phyloP scores from a whole-genome alignment of 2,113 vertebrate genomes.

The Eidolon helvum region DNA sequence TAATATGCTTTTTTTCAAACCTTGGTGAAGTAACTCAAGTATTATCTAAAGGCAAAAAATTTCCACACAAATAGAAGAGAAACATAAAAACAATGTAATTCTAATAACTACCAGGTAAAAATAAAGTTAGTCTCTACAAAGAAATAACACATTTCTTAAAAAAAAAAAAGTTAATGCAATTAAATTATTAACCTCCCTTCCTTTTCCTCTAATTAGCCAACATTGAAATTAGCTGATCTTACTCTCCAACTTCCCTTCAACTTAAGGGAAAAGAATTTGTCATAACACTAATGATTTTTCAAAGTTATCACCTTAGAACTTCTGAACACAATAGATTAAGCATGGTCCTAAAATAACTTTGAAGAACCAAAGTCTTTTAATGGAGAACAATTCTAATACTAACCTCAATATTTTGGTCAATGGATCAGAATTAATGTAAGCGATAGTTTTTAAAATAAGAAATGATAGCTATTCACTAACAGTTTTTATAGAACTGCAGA shows the following conservation, averaged over 20 bases:
- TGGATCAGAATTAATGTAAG: conserved; percentile 1
- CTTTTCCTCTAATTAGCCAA: neutral
- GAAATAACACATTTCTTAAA: neutral
- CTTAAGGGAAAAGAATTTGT: neutral
- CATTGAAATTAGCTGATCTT: neutral
- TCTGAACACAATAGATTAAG: neutral
- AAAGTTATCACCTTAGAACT: neutral
- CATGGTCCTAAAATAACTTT: neutral
- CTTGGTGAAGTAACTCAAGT: neutral
- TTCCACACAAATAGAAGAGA: neutral
- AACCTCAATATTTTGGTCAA: neutral
- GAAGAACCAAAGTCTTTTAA: neutral
- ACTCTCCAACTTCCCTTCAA: neutral
- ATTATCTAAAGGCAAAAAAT: neutral
- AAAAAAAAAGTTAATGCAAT: neutral
- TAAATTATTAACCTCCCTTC: neutral
- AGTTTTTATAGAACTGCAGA: neutral
- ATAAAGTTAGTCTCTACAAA: neutral
- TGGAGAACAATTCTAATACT: neutral
- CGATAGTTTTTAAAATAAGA: neutral
- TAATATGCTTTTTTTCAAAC: neutral
- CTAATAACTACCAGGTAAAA: neutral
- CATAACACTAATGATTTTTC: neutral
- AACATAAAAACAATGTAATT: neutral
- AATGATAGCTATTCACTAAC: neutral